Evolutionary conservation across 2,797 vertebrate species (phyloP).

Genomic region (Myotis daubentonii): DNA sequence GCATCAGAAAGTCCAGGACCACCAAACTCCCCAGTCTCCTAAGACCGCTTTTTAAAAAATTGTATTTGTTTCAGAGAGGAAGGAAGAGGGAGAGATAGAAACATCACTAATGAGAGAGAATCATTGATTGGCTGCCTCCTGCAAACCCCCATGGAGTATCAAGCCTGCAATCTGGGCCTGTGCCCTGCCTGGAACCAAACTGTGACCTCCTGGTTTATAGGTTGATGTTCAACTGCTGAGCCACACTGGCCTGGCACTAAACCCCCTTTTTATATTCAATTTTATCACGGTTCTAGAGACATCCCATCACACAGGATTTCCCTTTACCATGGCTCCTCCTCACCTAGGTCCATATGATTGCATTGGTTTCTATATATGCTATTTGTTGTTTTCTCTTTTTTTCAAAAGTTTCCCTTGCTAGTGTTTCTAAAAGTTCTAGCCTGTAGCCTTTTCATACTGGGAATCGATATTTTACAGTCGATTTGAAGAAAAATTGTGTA

Average conservation of each 20-base stretch:
- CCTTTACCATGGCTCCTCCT: not conserved
- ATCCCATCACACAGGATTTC: not conserved
- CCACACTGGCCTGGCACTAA: not conserved
- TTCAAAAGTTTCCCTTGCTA: not conserved
- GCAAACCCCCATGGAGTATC: too few relatives aligned
- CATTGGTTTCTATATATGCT: constrained; percentile 1
- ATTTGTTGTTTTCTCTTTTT: not conserved
- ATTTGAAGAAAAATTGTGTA: constrained; percentile 27
- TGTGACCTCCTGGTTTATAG: too few relatives aligned
- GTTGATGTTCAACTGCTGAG: too few relatives aligned
- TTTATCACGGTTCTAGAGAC: not conserved
- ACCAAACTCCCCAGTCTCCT: not conserved
- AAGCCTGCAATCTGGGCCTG: too few relatives aligned
- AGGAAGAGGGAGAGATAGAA: too few relatives aligned
- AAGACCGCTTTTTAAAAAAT: not conserved
- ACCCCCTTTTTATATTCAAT: not conserved
- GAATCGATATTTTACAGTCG: constrained; percentile 18
- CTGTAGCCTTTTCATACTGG: not conserved
- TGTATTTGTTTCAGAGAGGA: too few relatives aligned
- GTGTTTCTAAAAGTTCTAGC: not conserved
- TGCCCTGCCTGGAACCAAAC: too few relatives aligned
- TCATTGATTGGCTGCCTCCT: too few relatives aligned
- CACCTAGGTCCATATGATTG: not conserved
- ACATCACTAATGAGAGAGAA: too few relatives aligned
- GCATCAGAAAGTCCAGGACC: not conserved